These are phyloP conservation scores for Dinoponera quadriceps DNA, from an alignment of 1,140 invertebrate species.

Conservation along the genomic window DNA sequence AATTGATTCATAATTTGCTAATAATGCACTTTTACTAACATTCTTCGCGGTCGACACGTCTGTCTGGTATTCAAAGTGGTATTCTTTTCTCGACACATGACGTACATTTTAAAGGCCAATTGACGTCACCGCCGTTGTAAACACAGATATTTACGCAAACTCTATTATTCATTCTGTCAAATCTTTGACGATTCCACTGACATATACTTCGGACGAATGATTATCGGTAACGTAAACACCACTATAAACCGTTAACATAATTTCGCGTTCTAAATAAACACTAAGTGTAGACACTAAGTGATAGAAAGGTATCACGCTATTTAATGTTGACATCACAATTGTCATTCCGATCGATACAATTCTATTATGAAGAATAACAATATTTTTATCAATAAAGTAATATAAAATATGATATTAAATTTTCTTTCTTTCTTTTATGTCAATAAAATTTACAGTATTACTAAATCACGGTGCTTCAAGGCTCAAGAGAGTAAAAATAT, in stretches of 20 bases:
- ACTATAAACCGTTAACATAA: too few relatives aligned
- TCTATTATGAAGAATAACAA: too few relatives aligned
- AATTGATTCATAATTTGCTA: too few relatives aligned
- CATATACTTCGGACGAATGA: conserved; percentile 10
- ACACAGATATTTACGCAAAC: conserved; percentile 55
- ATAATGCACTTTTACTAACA: background rate
- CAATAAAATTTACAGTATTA: background rate
- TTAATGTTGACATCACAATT: too few relatives aligned
- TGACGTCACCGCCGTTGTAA: conserved; percentile 62
- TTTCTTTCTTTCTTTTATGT: background rate
- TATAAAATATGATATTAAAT: too few relatives aligned
- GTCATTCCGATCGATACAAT: too few relatives aligned
- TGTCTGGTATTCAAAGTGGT: background rate
- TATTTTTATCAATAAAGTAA: too few relatives aligned
- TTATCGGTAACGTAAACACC: background rate
- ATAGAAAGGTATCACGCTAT: too few relatives aligned
- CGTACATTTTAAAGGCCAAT: conserved; percentile 62
- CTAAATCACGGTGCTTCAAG: conserved; percentile 16
- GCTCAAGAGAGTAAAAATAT: conserved; percentile 50
- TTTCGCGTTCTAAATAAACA: too few relatives aligned
- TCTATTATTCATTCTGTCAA: conserved; percentile 55
- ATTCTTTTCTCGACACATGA: conserved; percentile 49
- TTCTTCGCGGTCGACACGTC: background rate
- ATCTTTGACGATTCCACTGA: conserved; percentile 22
- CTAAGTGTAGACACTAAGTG: too few relatives aligned